phyloP scores from a whole-genome alignment of 2,113 vertebrate genomes.

The Indicator indicator region DNA sequence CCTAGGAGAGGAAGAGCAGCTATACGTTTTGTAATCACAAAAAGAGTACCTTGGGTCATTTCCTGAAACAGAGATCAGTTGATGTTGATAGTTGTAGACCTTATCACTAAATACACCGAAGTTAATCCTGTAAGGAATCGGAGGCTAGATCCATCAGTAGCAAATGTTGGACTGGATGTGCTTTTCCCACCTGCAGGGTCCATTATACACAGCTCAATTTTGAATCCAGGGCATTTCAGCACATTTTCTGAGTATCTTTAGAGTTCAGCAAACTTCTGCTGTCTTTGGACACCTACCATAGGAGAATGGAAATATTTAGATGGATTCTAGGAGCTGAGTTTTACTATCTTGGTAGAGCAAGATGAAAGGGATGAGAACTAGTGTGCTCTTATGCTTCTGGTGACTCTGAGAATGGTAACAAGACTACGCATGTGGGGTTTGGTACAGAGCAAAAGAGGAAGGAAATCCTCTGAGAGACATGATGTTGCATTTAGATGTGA shows the following conservation, averaged over 20 bases:
- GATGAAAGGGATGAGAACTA: neutral
- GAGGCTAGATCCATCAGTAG: neutral
- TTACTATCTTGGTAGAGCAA: neutral
- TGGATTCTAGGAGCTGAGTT: neutral
- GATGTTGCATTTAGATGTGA: neutral
- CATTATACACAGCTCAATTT: neutral
- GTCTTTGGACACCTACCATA: neutral
- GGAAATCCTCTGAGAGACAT: neutral
- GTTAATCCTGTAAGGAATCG: neutral
- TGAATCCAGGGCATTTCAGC: neutral
- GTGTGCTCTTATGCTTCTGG: neutral
- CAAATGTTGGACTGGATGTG: neutral
- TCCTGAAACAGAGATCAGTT: neutral
- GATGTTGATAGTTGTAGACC: neutral
- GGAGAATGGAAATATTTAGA: neutral
- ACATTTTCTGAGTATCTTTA: neutral
- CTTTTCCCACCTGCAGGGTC: neutral
- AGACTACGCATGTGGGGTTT: neutral
- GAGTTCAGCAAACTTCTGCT: neutral
- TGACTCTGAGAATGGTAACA: neutral
- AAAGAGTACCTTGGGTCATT: neutral
- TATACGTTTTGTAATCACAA: neutral
- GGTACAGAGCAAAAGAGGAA: neutral
- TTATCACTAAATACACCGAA: neutral
- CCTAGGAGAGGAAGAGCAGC: neutral